Percentiles rank a stretch among this genome's conserved stretches.
phyloP scores from a whole-genome alignment of 2,113 vertebrate genomes.

The Epinephelus cyanopodus region DNA sequence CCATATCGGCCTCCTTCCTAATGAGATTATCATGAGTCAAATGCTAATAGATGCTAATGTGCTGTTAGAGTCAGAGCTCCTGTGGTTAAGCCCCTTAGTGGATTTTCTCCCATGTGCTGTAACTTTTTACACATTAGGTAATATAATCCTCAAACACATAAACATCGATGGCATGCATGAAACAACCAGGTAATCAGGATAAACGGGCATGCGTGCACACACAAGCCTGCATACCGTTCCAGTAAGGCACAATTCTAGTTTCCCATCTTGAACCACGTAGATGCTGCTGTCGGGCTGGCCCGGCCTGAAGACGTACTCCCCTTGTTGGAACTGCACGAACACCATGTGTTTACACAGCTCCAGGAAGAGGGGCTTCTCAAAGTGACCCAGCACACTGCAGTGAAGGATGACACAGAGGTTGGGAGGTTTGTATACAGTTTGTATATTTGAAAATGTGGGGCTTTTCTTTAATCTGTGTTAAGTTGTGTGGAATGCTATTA shows the following conservation, averaged over 20 bases:
- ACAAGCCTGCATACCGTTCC: constrained; percentile 81
- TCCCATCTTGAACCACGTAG: constrained; percentile 96
- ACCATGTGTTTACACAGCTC: constrained; percentile 97
- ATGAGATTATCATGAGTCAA: constrained; percentile 43
- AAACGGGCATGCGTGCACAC: not conserved
- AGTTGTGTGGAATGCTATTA: not conserved
- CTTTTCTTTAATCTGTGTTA: not conserved
- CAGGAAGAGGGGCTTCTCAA: constrained; percentile 96
- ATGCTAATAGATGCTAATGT: constrained; percentile 32
- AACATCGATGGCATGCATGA: not conserved
- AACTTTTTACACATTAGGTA: not conserved
- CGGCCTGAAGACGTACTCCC: constrained; percentile 92
- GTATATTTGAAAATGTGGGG: not conserved
- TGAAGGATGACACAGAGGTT: constrained; percentile 13
- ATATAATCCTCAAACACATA: not conserved
- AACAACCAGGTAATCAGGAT: not conserved
- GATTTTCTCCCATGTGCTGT: not conserved
- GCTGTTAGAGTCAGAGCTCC: constrained; percentile 4
- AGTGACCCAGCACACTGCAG: constrained; percentile 94
- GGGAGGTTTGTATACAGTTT: not conserved
- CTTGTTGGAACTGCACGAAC: constrained; percentile 92
- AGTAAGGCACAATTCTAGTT: constrained; percentile 93
- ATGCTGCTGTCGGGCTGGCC: constrained; percentile 95
- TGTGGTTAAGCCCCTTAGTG: constrained; percentile 9
- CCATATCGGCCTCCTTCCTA: not conserved